phyloP scores from a whole-genome alignment of 2,888 invertebrate genomes.

The Ypsolopha scabrella region DNA sequence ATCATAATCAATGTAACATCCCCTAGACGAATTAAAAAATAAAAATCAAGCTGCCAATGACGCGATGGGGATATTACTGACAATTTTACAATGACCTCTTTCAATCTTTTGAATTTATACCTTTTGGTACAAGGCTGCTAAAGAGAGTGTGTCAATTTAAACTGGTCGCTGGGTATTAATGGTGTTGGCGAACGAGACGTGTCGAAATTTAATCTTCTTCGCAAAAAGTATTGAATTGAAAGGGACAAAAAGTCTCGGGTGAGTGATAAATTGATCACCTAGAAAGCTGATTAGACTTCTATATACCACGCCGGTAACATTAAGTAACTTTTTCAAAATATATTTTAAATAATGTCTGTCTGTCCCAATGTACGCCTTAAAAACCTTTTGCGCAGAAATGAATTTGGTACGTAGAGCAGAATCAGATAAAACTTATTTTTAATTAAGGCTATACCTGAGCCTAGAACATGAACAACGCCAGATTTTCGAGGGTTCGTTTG shows the following conservation, averaged over 20 bases:
- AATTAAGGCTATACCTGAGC: too few species aligned
- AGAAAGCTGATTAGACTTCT: not conserved
- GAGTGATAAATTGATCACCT: slow-evolving; percentile 55
- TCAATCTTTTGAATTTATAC: not conserved
- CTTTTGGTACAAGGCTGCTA: not conserved
- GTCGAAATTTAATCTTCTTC: slow-evolving; percentile 62
- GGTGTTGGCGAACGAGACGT: slow-evolving; percentile 49
- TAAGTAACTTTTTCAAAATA: too few species aligned
- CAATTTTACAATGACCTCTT: slow-evolving; percentile 25
- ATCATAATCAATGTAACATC: slow-evolving; percentile 60
- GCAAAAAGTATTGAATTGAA: slow-evolving; percentile 65
- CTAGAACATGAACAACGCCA: too few species aligned
- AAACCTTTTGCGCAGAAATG: too few species aligned
- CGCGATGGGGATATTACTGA: slow-evolving; percentile 36
- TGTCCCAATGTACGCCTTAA: too few species aligned
- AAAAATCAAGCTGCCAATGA: slow-evolving; percentile 34
- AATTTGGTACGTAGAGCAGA: too few species aligned
- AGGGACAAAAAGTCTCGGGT: slow-evolving; percentile 45
- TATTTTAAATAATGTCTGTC: too few species aligned
- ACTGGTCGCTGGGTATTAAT: slow-evolving; percentile 50
- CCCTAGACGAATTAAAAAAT: slow-evolving; percentile 53
- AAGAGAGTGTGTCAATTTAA: slow-evolving; percentile 23
- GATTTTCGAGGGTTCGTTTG: too few species aligned
- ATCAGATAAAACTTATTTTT: too few species aligned
- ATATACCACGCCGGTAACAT: not conserved